Evolutionary conservation across 2,888 invertebrate species (phyloP).

Genomic region (Aleiodes testaceus): DNA sequence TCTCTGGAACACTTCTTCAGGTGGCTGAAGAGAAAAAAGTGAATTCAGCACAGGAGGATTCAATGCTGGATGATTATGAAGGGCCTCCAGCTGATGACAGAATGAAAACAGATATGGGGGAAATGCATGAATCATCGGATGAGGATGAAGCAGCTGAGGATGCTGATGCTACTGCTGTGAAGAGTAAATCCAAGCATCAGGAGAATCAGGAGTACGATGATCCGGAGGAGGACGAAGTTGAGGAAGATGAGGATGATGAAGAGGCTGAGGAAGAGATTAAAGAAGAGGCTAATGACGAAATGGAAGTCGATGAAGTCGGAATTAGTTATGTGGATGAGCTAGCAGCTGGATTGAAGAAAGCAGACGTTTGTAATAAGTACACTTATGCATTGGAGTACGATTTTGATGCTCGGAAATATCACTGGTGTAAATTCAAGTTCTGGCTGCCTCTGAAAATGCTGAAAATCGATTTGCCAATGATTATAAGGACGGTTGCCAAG

Average conservation of each 20-base stretch:
- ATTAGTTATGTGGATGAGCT: constrained; percentile 51
- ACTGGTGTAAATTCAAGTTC: constrained; percentile 90
- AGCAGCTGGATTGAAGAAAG: constrained; percentile 54
- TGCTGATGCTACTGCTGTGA: constrained; percentile 72
- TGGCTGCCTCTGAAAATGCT: constrained; percentile 77
- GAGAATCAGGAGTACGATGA: constrained; percentile 75
- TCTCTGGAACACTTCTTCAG: constrained; percentile 73
- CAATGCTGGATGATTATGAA: constrained; percentile 66
- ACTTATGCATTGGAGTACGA: constrained; percentile 78
- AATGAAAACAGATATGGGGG: constrained; percentile 59
- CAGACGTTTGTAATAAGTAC: constrained; percentile 72
- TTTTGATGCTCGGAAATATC: constrained; percentile 83
- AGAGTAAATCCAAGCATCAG: constrained; percentile 70
- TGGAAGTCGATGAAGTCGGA: constrained; percentile 40
- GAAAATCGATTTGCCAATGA: constrained; percentile 84
- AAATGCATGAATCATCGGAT: constrained; percentile 77
- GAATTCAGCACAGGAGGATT: constrained; percentile 63
- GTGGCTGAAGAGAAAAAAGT: constrained; percentile 72
- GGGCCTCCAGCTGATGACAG: constrained; percentile 8
- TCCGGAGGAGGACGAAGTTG: constrained; percentile 73
- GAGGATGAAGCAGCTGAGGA: constrained; percentile 79
- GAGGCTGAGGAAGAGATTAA: constrained; percentile 61
- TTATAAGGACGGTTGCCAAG: constrained; percentile 81
- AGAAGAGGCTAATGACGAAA: constrained; percentile 52
- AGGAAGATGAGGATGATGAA: constrained; percentile 64